phyloP scores from a whole-genome alignment of 2,113 vertebrate genomes.

The Platichthys flesus region DNA sequence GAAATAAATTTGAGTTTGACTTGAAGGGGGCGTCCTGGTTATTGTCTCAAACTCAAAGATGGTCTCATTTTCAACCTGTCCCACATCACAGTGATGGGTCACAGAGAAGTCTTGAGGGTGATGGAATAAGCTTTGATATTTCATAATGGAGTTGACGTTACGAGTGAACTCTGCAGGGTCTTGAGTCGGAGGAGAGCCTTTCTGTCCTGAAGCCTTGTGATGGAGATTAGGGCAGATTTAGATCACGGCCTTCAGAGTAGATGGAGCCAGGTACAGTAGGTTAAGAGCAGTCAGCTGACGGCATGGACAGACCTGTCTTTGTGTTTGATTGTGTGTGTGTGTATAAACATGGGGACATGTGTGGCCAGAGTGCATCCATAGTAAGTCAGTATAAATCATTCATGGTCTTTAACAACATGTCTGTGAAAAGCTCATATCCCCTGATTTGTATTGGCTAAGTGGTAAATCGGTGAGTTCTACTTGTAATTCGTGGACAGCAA shows the following conservation, averaged over 20 bases:
- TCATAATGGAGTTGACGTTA: background rate
- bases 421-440: too few relatives aligned
- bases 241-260: conserved; percentile 45
- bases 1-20: too few relatives aligned
- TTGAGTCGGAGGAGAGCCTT: background rate
- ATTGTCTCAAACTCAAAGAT: too few relatives aligned
- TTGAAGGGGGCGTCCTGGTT: too few relatives aligned
- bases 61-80: background rate
- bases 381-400: background rate
- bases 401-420: background rate
- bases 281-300: conserved; percentile 62
- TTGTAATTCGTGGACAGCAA: too few relatives aligned
- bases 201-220: conserved; percentile 55
- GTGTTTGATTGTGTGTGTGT: background rate
- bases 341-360: too few relatives aligned
- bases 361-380: background rate
- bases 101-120: background rate
- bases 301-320: conserved; percentile 15
- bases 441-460: too few relatives aligned
- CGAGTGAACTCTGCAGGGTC: background rate
- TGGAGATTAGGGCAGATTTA: conserved; percentile 75
- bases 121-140: background rate
- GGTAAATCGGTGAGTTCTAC: too few relatives aligned
- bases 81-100: background rate
- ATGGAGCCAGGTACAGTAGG: conserved; percentile 51